Percentiles rank a stretch among this genome's conserved stretches.
These are phyloP conservation scores for Mastigias papua DNA, from an alignment of 30 jellyfish, hydroid and myxozoan genomes.

Conservation along the genomic window DNA sequence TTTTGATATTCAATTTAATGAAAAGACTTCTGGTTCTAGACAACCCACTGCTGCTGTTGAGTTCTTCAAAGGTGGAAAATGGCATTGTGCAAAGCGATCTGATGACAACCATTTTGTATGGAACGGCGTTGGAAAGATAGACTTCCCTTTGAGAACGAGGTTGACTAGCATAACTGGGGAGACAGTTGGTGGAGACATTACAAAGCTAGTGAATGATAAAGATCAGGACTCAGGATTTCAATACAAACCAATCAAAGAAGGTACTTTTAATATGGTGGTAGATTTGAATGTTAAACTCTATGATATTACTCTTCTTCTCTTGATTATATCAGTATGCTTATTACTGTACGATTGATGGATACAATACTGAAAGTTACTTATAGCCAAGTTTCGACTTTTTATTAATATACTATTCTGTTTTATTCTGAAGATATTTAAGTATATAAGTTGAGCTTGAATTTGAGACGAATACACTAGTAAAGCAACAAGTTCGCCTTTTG, in stretches of 20 bases:
- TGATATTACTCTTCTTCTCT: too few species aligned
- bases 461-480: too few species aligned
- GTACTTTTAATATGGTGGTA: conserved; percentile 46
- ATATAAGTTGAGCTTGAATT: too few species aligned
- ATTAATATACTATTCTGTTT: too few species aligned
- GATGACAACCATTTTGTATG: conserved; percentile 72
- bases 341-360: too few species aligned
- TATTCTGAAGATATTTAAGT: too few species aligned
- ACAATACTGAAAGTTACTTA: too few species aligned
- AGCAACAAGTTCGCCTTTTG: too few species aligned
- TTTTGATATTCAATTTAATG: too few species aligned
- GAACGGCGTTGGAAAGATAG: conserved; percentile 68
- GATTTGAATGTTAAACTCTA: too few species aligned
- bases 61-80: conserved; percentile 79
- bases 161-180: conserved; percentile 91
- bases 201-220: conserved; percentile 35
- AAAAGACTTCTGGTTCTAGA: conserved; percentile 30
- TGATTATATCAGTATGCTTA: too few species aligned
- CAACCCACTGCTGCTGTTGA: conserved; percentile 88
- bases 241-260: conserved; percentile 69
- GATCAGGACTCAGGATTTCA: conserved; percentile 77
- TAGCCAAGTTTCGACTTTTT: too few species aligned
- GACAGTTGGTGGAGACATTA: conserved; percentile 83
- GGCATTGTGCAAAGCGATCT: conserved; percentile 87
- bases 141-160: conserved; percentile 80